Evolutionary conservation across 2,888 invertebrate genomes (phyloP).

Genomic region (Rhopalosiphum nymphaeae): DNA sequence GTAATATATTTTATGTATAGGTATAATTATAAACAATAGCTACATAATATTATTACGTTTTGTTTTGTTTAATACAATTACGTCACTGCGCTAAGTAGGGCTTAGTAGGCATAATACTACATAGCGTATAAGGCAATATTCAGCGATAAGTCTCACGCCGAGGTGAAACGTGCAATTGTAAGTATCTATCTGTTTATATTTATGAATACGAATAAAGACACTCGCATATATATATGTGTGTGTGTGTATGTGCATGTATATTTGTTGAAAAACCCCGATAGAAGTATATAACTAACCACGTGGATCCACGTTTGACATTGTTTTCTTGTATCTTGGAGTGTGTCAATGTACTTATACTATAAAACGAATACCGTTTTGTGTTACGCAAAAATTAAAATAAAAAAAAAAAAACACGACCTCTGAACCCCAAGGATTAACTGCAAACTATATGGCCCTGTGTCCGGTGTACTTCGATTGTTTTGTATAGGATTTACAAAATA

Average conservation of each 20-base stretch:
- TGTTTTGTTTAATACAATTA: neutral
- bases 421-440: neutral
- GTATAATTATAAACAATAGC: neutral
- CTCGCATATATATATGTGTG: neutral
- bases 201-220: neutral
- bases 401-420: neutral
- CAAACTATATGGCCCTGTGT: neutral
- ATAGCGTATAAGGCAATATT: neutral
- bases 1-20: neutral
- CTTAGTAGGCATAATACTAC: neutral
- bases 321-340: neutral
- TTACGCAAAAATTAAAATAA: neutral
- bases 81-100: neutral
- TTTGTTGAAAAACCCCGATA: neutral
- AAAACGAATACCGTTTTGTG: neutral
- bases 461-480: neutral
- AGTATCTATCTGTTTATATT: neutral
- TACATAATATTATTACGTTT: neutral
- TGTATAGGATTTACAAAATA: neutral
- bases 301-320: neutral
- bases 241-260: neutral
- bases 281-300: neutral
- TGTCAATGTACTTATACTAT: neutral
- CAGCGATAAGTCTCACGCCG: constrained; percentile 18
- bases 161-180: neutral